phyloP scores from a whole-genome alignment of 35 echinoderm and acorn worm species.

The Amphiura filiformis region DNA sequence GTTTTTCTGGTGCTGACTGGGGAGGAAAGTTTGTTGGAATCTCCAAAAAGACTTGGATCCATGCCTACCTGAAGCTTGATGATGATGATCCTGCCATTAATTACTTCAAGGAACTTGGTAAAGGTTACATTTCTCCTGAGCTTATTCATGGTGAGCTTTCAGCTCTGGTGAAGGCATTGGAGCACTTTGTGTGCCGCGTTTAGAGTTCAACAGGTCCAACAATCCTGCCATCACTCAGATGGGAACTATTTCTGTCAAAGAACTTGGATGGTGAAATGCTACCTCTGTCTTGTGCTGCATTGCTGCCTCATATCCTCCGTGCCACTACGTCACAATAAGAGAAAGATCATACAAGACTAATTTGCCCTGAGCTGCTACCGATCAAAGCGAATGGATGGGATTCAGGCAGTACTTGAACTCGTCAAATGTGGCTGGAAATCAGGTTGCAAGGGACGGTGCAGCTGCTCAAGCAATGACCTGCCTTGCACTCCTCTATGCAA shows the following conservation, averaged over 20 bases:
- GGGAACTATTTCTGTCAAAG: background rate
- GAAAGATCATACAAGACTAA: slow-evolving; percentile 28
- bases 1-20: slow-evolving; percentile 18
- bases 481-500: slow-evolving; percentile 14
- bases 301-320: slow-evolving; percentile 43
- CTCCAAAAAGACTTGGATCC: slow-evolving; percentile 42
- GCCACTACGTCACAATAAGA: slow-evolving; percentile 29
- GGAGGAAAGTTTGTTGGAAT: slow-evolving; percentile 44
- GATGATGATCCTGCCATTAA: slow-evolving; percentile 45
- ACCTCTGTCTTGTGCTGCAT: slow-evolving; percentile 34
- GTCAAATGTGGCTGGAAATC: slow-evolving; percentile 16
- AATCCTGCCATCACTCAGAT: background rate
- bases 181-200: slow-evolving; percentile 35
- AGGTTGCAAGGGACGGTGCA: slow-evolving; percentile 14
- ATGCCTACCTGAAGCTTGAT: slow-evolving; percentile 17
- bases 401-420: slow-evolving; percentile 34
- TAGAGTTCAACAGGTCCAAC: slow-evolving; percentile 27
- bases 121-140: background rate
- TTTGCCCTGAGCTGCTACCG: slow-evolving; percentile 3
- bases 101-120: slow-evolving; percentile 29
- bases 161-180: slow-evolving; percentile 10
- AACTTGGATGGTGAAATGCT: slow-evolving; percentile 43
- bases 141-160: slow-evolving; percentile 24
- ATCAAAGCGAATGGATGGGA: slow-evolving; percentile 32
- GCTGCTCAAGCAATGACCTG: slow-evolving; percentile 12